Conservation (phyloP, 2,888 invertebrate species). For the Leptinotarsa haldemani region DNA sequence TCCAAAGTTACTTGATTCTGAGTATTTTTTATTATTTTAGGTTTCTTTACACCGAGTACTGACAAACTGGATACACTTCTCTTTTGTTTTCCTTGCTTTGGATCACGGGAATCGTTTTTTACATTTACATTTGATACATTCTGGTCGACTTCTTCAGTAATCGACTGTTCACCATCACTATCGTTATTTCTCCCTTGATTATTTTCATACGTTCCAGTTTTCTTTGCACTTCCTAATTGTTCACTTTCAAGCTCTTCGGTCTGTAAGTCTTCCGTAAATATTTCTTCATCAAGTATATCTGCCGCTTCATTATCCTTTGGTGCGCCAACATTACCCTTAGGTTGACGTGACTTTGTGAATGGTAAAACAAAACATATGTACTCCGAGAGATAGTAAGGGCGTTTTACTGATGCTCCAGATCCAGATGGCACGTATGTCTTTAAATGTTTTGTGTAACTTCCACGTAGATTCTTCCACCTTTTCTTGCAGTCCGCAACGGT, state of each 20-base stretch:
- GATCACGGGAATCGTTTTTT: conserved; percentile 13
- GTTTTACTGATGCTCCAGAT: conserved; percentile 25
- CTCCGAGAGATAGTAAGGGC: conserved; percentile 26
- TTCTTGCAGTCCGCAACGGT: not conserved
- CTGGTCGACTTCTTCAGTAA: conserved; percentile 21
- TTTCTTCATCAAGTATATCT: conserved; percentile 25
- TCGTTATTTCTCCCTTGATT: not conserved
- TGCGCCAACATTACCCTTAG: conserved; percentile 15
- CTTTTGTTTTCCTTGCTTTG: conserved; percentile 21
- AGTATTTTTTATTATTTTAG: conserved; percentile 6
- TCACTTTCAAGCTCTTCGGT: conserved; percentile 18
- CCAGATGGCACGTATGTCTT: conserved; percentile 7
- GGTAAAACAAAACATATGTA: conserved; percentile 28
- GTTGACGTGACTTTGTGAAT: conserved; percentile 27
- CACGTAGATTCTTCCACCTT: conserved; percentile 16
- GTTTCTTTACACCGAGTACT: not conserved
- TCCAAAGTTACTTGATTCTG: conserved; percentile 7
- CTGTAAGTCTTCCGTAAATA: conserved; percentile 25
- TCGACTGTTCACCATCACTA: conserved; percentile 13
- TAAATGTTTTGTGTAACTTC: conserved; percentile 11
- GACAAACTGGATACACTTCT: not conserved
- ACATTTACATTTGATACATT: conserved; percentile 17
- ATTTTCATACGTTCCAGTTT: no score
- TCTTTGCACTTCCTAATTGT: not conserved
- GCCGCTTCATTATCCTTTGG: conserved; percentile 24